These are phyloP conservation scores for Brenthis daphne DNA, from an alignment of 2,888 invertebrate genomes.

Conservation along the genomic window DNA sequence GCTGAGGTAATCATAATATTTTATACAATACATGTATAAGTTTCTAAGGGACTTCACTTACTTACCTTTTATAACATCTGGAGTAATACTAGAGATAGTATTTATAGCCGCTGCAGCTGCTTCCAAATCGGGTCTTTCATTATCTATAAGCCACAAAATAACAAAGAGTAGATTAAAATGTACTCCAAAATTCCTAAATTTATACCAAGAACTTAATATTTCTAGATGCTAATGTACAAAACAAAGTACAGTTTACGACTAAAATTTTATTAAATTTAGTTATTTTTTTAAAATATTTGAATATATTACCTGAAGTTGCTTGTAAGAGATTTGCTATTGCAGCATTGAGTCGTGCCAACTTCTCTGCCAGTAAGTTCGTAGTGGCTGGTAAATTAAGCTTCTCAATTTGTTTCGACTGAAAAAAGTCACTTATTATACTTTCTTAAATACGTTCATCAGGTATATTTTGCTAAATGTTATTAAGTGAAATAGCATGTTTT, in stretches of 20 bases:
- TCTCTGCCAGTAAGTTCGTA: slow-evolving; percentile 43
- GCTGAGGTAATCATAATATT: too few relatives aligned
- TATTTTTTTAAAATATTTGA: neutral
- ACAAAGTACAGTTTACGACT: too few relatives aligned
- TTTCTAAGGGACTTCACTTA: too few relatives aligned
- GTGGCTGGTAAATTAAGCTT: neutral
- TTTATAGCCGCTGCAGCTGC: slow-evolving; percentile 26
- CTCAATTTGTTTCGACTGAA: slow-evolving; percentile 7
- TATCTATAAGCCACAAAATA: slow-evolving; percentile 20
- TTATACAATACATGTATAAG: too few relatives aligned
- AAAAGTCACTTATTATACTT: too few relatives aligned
- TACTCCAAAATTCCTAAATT: too few relatives aligned
- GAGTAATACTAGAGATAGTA: slow-evolving; percentile 26
- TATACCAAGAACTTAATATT: too few relatives aligned
- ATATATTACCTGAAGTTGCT: slow-evolving; percentile 50
- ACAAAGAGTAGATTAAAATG: too few relatives aligned
- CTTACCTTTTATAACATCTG: slow-evolving; percentile 35
- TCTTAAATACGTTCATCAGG: too few relatives aligned
- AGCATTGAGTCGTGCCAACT: slow-evolving; percentile 57
- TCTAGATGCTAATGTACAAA: too few relatives aligned
- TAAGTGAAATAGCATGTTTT: neutral
- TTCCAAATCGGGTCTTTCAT: slow-evolving; percentile 26
- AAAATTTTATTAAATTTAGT: too few relatives aligned
- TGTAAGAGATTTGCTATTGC: slow-evolving; percentile 55
- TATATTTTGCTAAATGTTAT: neutral